Percentiles rank a stretch among this genome's conserved stretches.
Conservation (phyloP, 2,888 invertebrate genomes). For the Laspeyria flexula region DNA sequence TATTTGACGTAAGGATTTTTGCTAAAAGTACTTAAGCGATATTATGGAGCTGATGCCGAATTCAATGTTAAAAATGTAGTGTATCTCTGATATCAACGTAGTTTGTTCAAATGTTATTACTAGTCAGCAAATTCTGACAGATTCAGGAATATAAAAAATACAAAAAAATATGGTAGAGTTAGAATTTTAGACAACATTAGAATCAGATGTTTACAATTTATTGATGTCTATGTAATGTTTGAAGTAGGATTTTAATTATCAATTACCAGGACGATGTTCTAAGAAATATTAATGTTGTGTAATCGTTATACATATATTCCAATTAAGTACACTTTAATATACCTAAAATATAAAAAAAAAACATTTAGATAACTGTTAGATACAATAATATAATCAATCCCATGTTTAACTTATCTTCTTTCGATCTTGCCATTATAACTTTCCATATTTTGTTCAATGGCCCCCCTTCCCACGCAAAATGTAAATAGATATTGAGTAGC, state of each 20-base stretch:
- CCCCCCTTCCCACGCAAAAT: constrained; percentile 17
- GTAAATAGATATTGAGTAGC: constrained; percentile 38
- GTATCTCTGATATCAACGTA: too few relatives aligned
- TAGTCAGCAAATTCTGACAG: neutral
- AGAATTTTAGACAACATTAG: neutral
- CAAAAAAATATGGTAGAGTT: neutral
- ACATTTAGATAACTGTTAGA: too few relatives aligned
- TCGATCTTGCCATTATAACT: constrained; percentile 37
- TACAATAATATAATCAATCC: too few relatives aligned
- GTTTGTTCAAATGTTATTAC: neutral
- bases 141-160: neutral
- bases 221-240: neutral
- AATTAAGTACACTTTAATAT: neutral
- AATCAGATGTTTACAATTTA: neutral
- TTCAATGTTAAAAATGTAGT: too few relatives aligned
- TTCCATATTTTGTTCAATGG: constrained; percentile 10
- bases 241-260: too few relatives aligned
- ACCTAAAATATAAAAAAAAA: neutral
- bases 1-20: constrained; percentile 33
- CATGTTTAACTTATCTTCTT: constrained; percentile 2
- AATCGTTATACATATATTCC: too few relatives aligned
- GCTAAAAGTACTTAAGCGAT: neutral
- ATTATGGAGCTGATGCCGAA: neutral
- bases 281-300: too few relatives aligned
- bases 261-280: too few relatives aligned